Evolutionary conservation across 2,113 vertebrate genomes (phyloP), one percentile per base, ranked within the genome.

Genomic region (Bujurquina vittata): DNA sequence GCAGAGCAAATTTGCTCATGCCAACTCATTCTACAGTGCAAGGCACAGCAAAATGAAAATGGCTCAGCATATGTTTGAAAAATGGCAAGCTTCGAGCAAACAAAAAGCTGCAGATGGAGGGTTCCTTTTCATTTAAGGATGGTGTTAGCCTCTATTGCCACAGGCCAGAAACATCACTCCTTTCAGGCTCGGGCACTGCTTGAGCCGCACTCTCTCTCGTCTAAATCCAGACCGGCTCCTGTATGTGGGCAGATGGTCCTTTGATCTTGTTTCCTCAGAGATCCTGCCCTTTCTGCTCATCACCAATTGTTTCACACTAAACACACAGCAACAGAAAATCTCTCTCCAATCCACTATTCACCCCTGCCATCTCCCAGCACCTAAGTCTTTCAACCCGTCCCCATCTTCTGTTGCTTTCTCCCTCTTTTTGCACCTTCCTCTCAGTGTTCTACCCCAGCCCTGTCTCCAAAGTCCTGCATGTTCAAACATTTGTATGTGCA

Each of bases 241-340:
- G 79, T 80, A 88, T 87, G 86, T 81, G 69, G 84, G 88, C 94
- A 95, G 94, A 95, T 94, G 94, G 89, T 93, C 89, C 88, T 95
- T 95, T 96, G 94, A 95, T 96, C 93, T 89, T 26, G 74, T 90
- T 93, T 89, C 93, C 92, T 94, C 59, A 62, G 93, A 94, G 94
- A 95, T 88, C 63, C 86, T 92, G 90, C 88, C 92, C 89, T 90
- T 93, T 92, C 58, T 94, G 84, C 91, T 90, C 89, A 92, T 93
- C 87, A 88, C 82, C 81, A 77, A 91, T 90, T 88, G 89, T 92
- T 89, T 92, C 84, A 78, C 72, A 63, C 81, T 85, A 85, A 90
- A 87, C 89, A 85, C 87, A 83, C 74, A 79, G 65, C 69, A 58
- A 84, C 81, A 89, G 78, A 87, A 83, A 85, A 79, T 77, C 75